Evolutionary conservation across 2,888 invertebrate species (phyloP), one percentile per base, ranked within the genome.

Genomic region (Ophion ellenae): DNA sequence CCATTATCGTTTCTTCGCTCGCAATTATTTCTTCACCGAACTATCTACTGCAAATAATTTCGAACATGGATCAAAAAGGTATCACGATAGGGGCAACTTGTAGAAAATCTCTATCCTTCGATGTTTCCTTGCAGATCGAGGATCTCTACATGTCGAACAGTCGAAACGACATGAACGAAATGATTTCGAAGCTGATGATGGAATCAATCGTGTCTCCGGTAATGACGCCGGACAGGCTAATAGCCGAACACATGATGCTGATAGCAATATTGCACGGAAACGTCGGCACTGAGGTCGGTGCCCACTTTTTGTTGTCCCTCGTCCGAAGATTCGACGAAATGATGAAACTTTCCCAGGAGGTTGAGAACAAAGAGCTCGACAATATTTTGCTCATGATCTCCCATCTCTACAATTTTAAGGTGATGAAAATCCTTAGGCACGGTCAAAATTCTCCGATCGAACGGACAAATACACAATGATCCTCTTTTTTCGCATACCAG

Each of bases 261-360:
- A 95, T 99, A 17, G 96, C 98, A 0, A 96, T 98, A 86, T 94
- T 99, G 47, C 98, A 99, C 93, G 97, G 98, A 0, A 98, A 98
- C 93, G 96, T 99, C 61, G 99, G 98, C 17, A 96, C 96, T 3
- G 99, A 99, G 96, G 96, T 99, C 75, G 98, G 97, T 10, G 98
- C 98, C 0, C 97, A 97, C 94, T 97, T 99, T 93, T 94, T 99
- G 10, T 97, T 99, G 94, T 95, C 95, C 79, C 93, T 97, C 71
- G 95, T 97, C 0, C 95, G 96, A 89, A 95, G 95, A 91, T 97
- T 98, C 89, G 95, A 97, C 84, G 93, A 94, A 11, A 94, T 96
- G 92, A 94, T 96, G 78, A 94, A 94, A 32, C 88, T 93, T 0
- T 93, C 95, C 57, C 94, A 95, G 57, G 95, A 96, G 0, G 95